These are phyloP conservation scores for Semicossyphus pulcher DNA, from an alignment of 2,113 vertebrate genomes.

Conservation along the genomic window DNA sequence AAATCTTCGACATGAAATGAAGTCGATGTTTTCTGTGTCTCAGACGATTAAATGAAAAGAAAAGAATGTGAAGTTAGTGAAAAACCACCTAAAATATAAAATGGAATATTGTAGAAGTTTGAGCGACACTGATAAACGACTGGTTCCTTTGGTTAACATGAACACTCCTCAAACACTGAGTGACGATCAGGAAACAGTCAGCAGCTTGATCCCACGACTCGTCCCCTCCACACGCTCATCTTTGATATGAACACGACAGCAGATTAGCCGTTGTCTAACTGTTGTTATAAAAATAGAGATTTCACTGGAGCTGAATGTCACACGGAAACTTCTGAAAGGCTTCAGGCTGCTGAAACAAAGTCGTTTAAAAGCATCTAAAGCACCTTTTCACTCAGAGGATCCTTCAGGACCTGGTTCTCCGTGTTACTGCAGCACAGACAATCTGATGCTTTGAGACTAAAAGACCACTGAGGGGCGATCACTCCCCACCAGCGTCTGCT, in stretches of 20 bases:
- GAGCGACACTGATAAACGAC: neutral
- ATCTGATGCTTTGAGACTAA: no score
- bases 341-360: neutral
- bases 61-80: no score
- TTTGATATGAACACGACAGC: slow-evolving; percentile 64
- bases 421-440: no score
- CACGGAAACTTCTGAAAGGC: slow-evolving; percentile 69
- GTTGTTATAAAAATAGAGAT: slow-evolving; percentile 83
- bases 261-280: slow-evolving; percentile 79
- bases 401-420: no score
- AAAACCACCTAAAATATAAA: no score
- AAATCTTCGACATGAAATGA: neutral
- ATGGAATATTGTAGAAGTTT: neutral
- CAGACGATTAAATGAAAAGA: no score
- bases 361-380: neutral
- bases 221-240: slow-evolving; percentile 5
- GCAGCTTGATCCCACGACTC: neutral
- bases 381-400: no score
- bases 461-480: no score
- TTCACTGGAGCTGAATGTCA: slow-evolving; percentile 69
- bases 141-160: slow-evolving; percentile 72
- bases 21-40: neutral
- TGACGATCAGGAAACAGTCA: slow-evolving; percentile 43
- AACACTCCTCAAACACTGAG: slow-evolving; percentile 37
- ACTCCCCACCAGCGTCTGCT: no score